Conservation (phyloP, 2,113 vertebrate genomes). For the Otocyon megalotis region DNA sequence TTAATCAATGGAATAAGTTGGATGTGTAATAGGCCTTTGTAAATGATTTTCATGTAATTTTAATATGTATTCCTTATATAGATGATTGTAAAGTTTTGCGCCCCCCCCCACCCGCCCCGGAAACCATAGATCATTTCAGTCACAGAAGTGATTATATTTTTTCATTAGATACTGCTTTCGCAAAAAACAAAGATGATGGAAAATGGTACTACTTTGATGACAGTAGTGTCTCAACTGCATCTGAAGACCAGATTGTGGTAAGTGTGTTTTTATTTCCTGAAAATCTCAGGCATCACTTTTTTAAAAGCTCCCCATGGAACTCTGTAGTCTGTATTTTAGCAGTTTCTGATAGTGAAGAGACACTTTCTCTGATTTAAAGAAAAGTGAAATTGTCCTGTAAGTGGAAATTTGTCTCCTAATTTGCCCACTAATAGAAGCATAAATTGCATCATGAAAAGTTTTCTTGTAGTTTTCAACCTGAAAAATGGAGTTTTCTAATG, state of each 20-base stretch:
- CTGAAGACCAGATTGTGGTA: conserved; percentile 98
- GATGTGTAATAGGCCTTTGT: background rate
- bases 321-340: background rate
- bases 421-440: background rate
- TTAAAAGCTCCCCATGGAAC: background rate
- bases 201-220: conserved; percentile 99
- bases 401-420: conserved; percentile 5
- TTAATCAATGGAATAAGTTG: background rate
- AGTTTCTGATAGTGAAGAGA: background rate
- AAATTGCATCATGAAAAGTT: conserved; percentile 8
- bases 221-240: conserved; percentile 96
- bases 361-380: background rate
- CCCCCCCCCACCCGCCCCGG: background rate
- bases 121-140: conserved; percentile 57
- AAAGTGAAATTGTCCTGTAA: background rate
- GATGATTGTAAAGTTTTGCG: conserved; percentile 33
- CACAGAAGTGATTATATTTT: conserved; percentile 61
- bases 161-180: conserved; percentile 95
- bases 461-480: conserved; percentile 8
- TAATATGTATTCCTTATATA: conserved; percentile 13
- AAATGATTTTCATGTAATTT: conserved; percentile 28
- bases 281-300: background rate
- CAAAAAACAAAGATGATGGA: conserved; percentile 96
- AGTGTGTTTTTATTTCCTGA: conserved; percentile 84
- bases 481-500: conserved; percentile 18